Base-by-base conservation (phyloP, 1,140 invertebrate species). In the Brachionus plicatilis region DNA sequence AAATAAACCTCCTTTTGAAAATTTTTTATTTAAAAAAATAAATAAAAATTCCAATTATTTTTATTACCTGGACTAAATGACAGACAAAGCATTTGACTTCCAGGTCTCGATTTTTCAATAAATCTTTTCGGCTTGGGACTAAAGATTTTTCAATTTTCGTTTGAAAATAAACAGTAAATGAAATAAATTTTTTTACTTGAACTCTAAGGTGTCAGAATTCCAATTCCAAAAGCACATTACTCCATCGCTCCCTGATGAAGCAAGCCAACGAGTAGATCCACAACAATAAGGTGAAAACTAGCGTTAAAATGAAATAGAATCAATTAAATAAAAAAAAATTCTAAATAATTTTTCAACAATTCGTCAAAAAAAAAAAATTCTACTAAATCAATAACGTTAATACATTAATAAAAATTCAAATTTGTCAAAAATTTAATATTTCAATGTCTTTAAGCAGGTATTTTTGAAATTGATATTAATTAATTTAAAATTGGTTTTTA, bases 1-100 rank as follows among this genome's bases (percentile, higher is more conserved):
- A 90, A 98, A 97, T 56, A 93, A 92, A 7, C 97, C 97, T 47
- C 96, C 66, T 68, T 60, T 37, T 37, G 33, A 37, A 37, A 37
- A 37, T 37, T n/a, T 1, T 33, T 29, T 17, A 37, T 27, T 12
- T 14, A 68, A 29, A 68, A 68, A 33, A 68, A 24, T 68, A 17
- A 68, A 11, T 3, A 41, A 68, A 41, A 68, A 14, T 68, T 14
- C 1, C 4, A 3, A 7, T 29, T 37, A 37, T 41, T 41, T 33
- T 65, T 65, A 6, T n/a, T 68, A 68, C 66, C 96, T 1, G 95
- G 92, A 87, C 95, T 97, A 90, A 97, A 98, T 0, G 95, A 95
- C 0, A 95, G 94, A 89, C 96, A 98, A 85, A 98, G 93, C 93
- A 99, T 97, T 91, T 97, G 95, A 17, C 95, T 95, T 53, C 96